A percentile compares a stretch with the other conserved stretches of the same genome.
Evolutionary conservation across 2,797 vertebrate genomes (phyloP).

Genomic region (Rhinoraja longicauda): DNA sequence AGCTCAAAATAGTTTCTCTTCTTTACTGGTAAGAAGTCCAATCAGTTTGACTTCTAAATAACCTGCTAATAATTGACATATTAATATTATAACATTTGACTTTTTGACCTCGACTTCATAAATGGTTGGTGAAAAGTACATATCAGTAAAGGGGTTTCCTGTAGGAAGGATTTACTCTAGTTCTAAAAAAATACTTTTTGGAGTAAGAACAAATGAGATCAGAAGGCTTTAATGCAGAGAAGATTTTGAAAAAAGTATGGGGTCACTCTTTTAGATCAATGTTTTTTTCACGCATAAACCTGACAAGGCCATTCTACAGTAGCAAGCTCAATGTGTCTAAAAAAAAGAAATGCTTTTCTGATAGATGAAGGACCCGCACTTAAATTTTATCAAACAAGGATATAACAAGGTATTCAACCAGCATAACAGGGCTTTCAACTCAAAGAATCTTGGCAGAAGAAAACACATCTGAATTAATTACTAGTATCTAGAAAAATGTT

Average conservation of each 20-base stretch:
- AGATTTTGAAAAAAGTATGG: not conserved
- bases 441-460: conserved; percentile 33
- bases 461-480: conserved; percentile 29
- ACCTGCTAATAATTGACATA: not conserved
- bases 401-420: conserved; percentile 30
- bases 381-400: conserved; percentile 25
- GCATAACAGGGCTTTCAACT: conserved; percentile 23
- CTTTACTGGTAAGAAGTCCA: not conserved
- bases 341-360: conserved; percentile 4
- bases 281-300: not conserved
- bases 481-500: conserved; percentile 11
- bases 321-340: conserved; percentile 1
- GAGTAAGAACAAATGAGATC: not conserved
- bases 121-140: not conserved
- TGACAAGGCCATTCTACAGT: not conserved
- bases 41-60: not conserved
- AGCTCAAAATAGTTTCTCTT: not conserved
- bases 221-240: not conserved
- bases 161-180: not conserved
- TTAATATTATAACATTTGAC: not conserved
- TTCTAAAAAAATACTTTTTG: not conserved
- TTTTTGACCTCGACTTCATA: not conserved
- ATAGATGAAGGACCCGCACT: conserved; percentile 27
- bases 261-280: not conserved
- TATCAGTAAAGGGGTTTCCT: not conserved